A percentile compares a stretch with the other conserved stretches of the same genome.
Evolutionary conservation across 2,113 vertebrate species (phyloP).

Genomic region (Heterocephalus glaber): DNA sequence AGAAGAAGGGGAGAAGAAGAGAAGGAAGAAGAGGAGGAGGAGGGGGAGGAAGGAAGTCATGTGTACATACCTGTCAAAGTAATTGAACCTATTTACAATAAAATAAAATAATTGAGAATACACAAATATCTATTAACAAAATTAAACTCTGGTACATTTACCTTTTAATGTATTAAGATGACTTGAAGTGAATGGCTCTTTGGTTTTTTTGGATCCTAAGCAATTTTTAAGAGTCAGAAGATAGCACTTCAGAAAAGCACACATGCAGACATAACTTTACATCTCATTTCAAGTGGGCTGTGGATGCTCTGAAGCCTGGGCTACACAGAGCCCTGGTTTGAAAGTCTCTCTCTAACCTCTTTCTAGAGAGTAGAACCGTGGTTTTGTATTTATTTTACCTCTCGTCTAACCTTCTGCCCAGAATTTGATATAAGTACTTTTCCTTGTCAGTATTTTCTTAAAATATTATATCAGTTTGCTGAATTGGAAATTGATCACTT

Average conservation of each 20-base stretch:
- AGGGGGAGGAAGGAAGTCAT: not conserved
- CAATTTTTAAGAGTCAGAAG: conserved; percentile 34
- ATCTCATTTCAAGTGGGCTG: not conserved
- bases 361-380: not conserved
- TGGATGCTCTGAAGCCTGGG: not conserved
- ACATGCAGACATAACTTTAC: accelerated
- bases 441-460: conserved; percentile 2
- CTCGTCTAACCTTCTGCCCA: not conserved
- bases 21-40: not conserved
- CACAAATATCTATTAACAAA: not conserved
- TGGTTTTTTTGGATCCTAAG: not conserved
- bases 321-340: not conserved
- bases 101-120: not conserved
- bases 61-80: not conserved
- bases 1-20: not conserved
- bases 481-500: not conserved
- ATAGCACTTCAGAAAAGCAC: not conserved
- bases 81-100: not conserved
- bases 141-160: not conserved
- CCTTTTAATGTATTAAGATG: not conserved
- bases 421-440: not conserved
- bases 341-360: not conserved
- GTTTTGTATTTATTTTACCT: not conserved
- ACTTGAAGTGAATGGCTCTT: not conserved
- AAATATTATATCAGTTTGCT: not conserved